phyloP scores from a whole-genome alignment of 2,888 invertebrate species.

The Polyommatus iphigenia region DNA sequence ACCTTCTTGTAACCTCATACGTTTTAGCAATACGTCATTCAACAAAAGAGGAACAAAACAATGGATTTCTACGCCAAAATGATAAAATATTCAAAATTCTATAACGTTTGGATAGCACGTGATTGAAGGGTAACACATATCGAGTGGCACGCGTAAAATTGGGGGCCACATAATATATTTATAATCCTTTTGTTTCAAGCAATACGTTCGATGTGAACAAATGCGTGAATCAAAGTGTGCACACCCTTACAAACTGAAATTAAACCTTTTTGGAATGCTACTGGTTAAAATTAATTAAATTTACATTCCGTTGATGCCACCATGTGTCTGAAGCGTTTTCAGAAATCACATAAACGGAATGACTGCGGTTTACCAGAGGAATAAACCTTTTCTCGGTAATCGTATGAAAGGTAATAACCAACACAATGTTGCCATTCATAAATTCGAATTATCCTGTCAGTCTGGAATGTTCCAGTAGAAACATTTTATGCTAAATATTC shows the following conservation, averaged over 20 bases:
- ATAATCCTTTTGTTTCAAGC: background rate
- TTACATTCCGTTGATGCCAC: slow-evolving; percentile 17
- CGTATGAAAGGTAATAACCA: slow-evolving; percentile 32
- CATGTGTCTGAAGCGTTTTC: slow-evolving; percentile 29
- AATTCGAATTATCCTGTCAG: slow-evolving; percentile 25
- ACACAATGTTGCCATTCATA: slow-evolving; percentile 31
- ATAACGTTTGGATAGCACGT: background rate
- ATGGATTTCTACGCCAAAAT: background rate
- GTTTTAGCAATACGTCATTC: background rate
- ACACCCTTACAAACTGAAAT: background rate
- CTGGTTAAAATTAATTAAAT: slow-evolving; percentile 25
- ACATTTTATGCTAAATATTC: slow-evolving; percentile 6
- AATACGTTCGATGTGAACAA: background rate
- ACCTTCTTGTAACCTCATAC: background rate
- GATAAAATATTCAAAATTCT: background rate
- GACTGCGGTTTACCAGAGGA: slow-evolving; percentile 32
- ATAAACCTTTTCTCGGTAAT: slow-evolving; percentile 31
- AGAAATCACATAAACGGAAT: slow-evolving; percentile 33
- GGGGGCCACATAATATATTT: background rate
- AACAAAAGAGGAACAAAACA: background rate
- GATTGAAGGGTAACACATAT: background rate
- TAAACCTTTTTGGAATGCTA: background rate
- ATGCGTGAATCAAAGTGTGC: background rate
- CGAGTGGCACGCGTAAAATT: background rate
- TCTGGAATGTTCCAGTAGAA: slow-evolving; percentile 7